A percentile compares a stretch with the other conserved stretches of the same genome.
Evolutionary conservation across 1,140 invertebrate species (phyloP).

Genomic region (Drosophila mauritiana): DNA sequence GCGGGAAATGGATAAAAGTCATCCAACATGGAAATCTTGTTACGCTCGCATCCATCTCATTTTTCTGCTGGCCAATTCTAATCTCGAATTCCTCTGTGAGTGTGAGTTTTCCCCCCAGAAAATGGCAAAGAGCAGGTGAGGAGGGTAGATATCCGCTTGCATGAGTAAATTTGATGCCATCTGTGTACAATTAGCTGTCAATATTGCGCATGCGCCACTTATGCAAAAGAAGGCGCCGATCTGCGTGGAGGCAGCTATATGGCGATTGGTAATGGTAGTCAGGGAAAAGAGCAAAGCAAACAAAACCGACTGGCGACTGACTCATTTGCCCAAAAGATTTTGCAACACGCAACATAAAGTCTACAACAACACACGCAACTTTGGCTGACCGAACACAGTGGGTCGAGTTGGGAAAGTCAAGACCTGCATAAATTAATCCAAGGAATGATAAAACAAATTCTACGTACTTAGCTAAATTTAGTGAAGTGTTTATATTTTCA

Average conservation of each 20-base stretch:
- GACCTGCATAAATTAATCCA: not conserved
- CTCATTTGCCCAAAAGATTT: conserved; percentile 73
- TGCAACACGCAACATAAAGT: conserved; percentile 74
- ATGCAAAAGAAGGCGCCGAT: conserved; percentile 49
- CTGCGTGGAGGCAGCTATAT: not conserved
- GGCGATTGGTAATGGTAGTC: not conserved
- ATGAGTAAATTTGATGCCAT: conserved; percentile 77
- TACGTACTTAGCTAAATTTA: too few relatives aligned
- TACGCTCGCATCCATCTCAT: conserved; percentile 41
- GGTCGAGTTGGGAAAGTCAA: not conserved
- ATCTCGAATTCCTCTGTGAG: conserved; percentile 66
- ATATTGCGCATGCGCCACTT: conserved; percentile 79
- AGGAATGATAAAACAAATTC: not conserved
- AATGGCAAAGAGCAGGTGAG: conserved; percentile 4
- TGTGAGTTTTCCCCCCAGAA: conserved; percentile 20
- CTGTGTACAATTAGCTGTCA: conserved; percentile 79
- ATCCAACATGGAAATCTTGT: conserved; percentile 75
- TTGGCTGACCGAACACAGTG: conserved; percentile 32
- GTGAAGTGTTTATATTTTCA: too few relatives aligned
- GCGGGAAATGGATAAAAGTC: conserved; percentile 31
- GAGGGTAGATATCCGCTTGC: conserved; percentile 32
- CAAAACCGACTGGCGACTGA: conserved; percentile 60
- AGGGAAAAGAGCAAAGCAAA: conserved; percentile 43
- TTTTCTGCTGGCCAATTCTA: conserved; percentile 71
- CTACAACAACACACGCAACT: conserved; percentile 65